Evolutionary conservation across 2,888 invertebrate species (phyloP).

Genomic region (Ophioninae sp.): DNA sequence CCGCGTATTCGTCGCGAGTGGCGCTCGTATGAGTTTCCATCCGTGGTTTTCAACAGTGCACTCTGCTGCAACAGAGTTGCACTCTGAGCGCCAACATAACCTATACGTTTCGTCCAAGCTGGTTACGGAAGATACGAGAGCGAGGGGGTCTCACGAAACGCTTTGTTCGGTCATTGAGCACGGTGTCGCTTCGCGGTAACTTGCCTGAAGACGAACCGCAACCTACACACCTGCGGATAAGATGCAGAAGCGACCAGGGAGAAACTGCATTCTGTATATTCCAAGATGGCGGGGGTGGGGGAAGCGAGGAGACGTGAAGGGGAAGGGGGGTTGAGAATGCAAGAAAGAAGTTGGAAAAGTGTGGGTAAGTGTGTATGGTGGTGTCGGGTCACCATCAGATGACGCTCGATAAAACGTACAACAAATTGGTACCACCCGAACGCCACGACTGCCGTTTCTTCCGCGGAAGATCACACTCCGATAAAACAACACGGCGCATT

Average conservation of each 20-base stretch:
- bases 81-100: too few species aligned
- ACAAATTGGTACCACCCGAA: slow-evolving; percentile 81
- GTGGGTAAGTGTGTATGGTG: slow-evolving; percentile 59
- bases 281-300: too few species aligned
- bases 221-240: not conserved
- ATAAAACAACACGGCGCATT: slow-evolving; percentile 68
- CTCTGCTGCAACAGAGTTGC: too few species aligned
- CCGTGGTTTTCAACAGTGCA: too few species aligned
- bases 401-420: slow-evolving; percentile 79
- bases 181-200: slow-evolving; percentile 79
- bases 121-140: slow-evolving; percentile 21
- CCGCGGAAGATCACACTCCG: slow-evolving; percentile 74
- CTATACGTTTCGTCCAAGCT: too few species aligned
- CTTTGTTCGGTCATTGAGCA: slow-evolving; percentile 79
- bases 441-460: slow-evolving; percentile 73
- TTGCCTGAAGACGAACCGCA: slow-evolving; percentile 40
- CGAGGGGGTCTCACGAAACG: slow-evolving; percentile 67
- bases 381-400: slow-evolving; percentile 80
- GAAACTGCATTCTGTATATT: slow-evolving; percentile 17
- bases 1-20: too few species aligned
- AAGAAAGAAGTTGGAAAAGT: not conserved
- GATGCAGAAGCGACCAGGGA: slow-evolving; percentile 36
- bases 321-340: not conserved
- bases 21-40: too few species aligned
- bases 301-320: too few species aligned